Evolutionary conservation across 1,140 invertebrate genomes (phyloP).

Genomic region (Drosophila serrata): DNA sequence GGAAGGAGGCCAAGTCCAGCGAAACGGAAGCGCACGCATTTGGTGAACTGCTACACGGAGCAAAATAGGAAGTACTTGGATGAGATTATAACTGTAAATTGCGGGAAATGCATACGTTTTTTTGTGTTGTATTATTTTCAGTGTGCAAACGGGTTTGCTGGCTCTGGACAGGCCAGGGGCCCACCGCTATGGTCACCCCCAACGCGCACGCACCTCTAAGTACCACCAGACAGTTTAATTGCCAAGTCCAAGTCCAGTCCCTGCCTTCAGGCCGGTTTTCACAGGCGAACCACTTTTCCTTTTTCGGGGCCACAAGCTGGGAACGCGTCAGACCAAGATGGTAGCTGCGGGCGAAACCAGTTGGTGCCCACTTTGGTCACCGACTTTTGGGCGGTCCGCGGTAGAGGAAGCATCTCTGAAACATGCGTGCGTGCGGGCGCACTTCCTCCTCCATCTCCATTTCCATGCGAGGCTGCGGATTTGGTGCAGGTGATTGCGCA

Average conservation of each 20-base stretch:
- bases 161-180: conserved; percentile 4
- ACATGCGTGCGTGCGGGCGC: conserved; percentile 5
- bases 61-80: not conserved
- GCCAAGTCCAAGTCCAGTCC: conserved; percentile 18
- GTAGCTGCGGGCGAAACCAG: conserved; percentile 17
- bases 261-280: conserved; percentile 26
- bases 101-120: not conserved
- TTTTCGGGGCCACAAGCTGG: conserved; percentile 24
- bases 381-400: conserved; percentile 21
- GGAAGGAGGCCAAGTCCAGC: conserved; percentile 25
- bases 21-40: conserved; percentile 33
- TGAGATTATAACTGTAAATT: not conserved
- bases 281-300: conserved; percentile 35
- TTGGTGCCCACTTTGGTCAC: conserved; percentile 31
- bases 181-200: conserved; percentile 1
- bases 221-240: conserved; percentile 23
- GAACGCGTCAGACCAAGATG: conserved; percentile 3
- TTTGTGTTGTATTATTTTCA: not conserved
- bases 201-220: conserved; percentile 25
- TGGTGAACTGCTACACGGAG: conserved; percentile 4
- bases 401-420: conserved; percentile 11
- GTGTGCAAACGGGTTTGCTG: conserved; percentile 12
- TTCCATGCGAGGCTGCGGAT: not conserved
- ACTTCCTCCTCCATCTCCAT: conserved; percentile 15
- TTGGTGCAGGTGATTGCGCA: conserved; percentile 19